These are phyloP conservation scores for Thrips palmi DNA, from an alignment of 1,140 invertebrate genomes.

Conservation along the genomic window DNA sequence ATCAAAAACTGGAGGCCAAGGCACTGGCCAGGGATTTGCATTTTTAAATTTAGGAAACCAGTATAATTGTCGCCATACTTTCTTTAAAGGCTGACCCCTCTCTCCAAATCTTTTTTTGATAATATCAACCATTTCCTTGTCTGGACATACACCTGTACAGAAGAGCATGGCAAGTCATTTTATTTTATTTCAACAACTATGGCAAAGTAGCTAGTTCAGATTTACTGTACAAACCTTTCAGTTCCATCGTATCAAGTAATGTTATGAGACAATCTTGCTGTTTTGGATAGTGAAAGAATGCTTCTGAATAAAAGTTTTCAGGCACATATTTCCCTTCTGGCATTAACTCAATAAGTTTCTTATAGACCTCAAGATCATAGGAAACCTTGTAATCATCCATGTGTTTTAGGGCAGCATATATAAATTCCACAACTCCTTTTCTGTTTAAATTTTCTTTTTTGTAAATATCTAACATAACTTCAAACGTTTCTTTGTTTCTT, in stretches of 20 bases:
- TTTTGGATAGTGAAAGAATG: slow-evolving; percentile 83
- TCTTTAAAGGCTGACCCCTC: slow-evolving; percentile 55
- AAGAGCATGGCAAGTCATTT: slow-evolving; percentile 9
- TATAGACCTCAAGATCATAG: slow-evolving; percentile 82
- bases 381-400: slow-evolving; percentile 84
- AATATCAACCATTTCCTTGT: slow-evolving; percentile 67
- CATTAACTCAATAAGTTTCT: slow-evolving; percentile 72
- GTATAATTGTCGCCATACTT: slow-evolving; percentile 85
- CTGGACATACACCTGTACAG: slow-evolving; percentile 65
- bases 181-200: neutral
- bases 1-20: slow-evolving; percentile 52
- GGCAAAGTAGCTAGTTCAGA: neutral
- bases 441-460: slow-evolving; percentile 34
- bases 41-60: slow-evolving; percentile 97
- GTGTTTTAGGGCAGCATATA: slow-evolving; percentile 66
- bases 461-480: slow-evolving; percentile 56
- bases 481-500: slow-evolving; percentile 53
- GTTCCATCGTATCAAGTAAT: slow-evolving; percentile 78
- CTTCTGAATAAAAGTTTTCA: slow-evolving; percentile 57
- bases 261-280: slow-evolving; percentile 84
- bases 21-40: slow-evolving; percentile 73
- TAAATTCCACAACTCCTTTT: slow-evolving; percentile 82
- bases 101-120: slow-evolving; percentile 70
- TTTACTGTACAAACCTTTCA: slow-evolving; percentile 46
- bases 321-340: slow-evolving; percentile 83